These are phyloP conservation scores for Lacanobia wlatinum DNA, from an alignment of 2,888 invertebrate species.

Conservation along the genomic window DNA sequence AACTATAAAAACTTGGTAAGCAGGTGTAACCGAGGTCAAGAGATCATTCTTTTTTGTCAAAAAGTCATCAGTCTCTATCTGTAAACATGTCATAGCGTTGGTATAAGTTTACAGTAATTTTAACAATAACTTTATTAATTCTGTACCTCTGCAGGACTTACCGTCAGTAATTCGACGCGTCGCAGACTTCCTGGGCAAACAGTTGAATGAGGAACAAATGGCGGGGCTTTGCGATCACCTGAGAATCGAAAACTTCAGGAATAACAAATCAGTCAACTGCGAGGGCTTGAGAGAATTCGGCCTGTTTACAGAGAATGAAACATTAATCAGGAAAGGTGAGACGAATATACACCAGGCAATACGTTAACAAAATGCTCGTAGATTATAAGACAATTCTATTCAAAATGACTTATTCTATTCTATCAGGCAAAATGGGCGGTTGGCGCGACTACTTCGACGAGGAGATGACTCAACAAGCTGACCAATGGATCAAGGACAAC, in stretches of 20 bases:
- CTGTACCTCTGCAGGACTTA: slow-evolving; percentile 29
- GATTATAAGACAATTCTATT: no score
- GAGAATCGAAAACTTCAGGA: background rate
- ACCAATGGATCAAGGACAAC: no score
- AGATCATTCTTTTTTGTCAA: no score
- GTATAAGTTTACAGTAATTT: background rate
- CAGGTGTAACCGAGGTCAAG: no score
- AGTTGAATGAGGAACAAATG: slow-evolving; percentile 87
- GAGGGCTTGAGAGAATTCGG: slow-evolving; percentile 42
- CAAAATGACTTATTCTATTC: no score
- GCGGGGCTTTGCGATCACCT: slow-evolving; percentile 5
- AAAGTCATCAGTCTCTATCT: background rate
- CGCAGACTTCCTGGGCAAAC: slow-evolving; percentile 90
- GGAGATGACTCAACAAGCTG: no score
- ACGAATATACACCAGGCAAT: no score
- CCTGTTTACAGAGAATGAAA: slow-evolving; percentile 23
- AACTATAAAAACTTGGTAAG: no score
- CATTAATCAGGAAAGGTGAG: slow-evolving; percentile 64
- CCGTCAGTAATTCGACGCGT: slow-evolving; percentile 76
- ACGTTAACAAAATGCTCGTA: no score
- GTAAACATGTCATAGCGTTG: no score
- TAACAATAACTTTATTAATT: background rate
- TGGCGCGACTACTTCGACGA: no score
- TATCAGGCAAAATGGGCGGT: no score
- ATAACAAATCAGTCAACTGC: slow-evolving; percentile 90